Conservation (phyloP, 2,113 vertebrate species). For the Sorex araneus region DNA sequence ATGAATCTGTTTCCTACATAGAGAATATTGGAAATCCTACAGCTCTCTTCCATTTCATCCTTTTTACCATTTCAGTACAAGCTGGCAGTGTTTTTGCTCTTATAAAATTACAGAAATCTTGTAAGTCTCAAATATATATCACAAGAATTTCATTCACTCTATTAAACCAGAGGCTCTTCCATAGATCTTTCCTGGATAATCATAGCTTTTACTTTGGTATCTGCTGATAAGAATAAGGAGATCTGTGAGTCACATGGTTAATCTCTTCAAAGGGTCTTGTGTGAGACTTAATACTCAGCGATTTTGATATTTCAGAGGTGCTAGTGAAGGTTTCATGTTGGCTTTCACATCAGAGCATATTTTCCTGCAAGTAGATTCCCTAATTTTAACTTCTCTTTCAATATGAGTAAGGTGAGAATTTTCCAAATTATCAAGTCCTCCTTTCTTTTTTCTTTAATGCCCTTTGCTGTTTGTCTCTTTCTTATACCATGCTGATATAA, state of each 20-base stretch:
- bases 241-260: neutral
- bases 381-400: conserved; percentile 17
- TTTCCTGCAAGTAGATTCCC: neutral
- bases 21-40: neutral
- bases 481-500: neutral
- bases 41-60: neutral
- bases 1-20: neutral
- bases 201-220: conserved; percentile 13
- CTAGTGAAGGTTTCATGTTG: neutral
- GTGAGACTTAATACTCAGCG: neutral
- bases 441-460: neutral
- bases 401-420: neutral
- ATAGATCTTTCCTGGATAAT: neutral
- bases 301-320: neutral
- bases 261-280: conserved; percentile 26
- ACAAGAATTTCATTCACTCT: neutral
- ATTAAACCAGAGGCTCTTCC: neutral
- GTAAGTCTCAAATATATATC: neutral
- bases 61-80: neutral
- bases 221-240: neutral
- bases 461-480: neutral
- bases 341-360: neutral
- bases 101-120: neutral
- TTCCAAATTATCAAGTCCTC: neutral
- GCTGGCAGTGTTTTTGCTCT: neutral